Evolutionary conservation across 2,888 invertebrate genomes (phyloP).

Genomic region (Automeris io): DNA sequence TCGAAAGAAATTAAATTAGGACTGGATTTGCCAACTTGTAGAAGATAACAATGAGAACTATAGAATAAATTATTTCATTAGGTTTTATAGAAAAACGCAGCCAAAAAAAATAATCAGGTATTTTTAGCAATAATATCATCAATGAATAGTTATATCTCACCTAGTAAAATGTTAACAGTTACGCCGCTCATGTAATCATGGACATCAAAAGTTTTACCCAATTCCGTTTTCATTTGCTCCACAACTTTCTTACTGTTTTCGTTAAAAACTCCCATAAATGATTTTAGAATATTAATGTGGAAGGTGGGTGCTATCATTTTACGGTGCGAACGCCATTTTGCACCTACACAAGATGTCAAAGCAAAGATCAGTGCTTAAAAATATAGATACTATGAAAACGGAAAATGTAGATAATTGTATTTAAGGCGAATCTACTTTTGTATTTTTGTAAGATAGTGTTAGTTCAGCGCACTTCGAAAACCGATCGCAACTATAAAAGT

Average conservation of each 20-base stretch:
- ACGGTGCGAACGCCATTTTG: constrained; percentile 86
- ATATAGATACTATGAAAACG: neutral
- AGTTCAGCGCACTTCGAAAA: too few relatives aligned
- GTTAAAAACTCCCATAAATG: constrained; percentile 86
- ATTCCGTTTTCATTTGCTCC: constrained; percentile 79
- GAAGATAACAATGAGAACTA: neutral
- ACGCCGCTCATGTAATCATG: constrained; percentile 88
- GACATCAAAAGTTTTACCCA: constrained; percentile 82
- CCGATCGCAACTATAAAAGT: too few relatives aligned
- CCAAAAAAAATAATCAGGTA: neutral
- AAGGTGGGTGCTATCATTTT: constrained; percentile 89
- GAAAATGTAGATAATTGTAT: neutral
- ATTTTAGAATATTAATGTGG: constrained; percentile 87
- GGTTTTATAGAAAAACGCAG: neutral
- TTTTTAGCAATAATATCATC: neutral
- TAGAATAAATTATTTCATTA: neutral
- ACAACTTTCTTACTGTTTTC: constrained; percentile 84
- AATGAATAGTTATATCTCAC: constrained; percentile 38
- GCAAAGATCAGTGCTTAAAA: neutral
- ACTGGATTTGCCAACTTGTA: neutral
- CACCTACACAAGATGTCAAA: constrained; percentile 51
- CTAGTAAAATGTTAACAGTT: constrained; percentile 86
- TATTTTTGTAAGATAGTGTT: neutral
- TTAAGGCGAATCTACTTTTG: neutral
- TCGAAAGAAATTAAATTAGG: neutral